Base-by-base conservation (phyloP, 2,888 invertebrate genomes). In the Clistopyga incitator region DNA sequence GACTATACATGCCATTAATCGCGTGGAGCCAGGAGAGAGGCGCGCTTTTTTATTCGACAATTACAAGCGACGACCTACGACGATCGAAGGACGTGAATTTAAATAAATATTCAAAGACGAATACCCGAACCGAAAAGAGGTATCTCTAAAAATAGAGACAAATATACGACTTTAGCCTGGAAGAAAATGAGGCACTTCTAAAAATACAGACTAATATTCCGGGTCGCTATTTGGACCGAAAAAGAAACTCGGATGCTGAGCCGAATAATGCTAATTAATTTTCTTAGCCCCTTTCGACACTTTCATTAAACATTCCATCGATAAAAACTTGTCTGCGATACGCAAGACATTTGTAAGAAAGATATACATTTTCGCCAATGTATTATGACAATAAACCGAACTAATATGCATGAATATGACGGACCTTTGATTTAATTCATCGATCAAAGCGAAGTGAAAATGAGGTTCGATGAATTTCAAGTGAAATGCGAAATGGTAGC, bases 1-100 rank as follows among this genome's bases (percentile, higher is more conserved):
- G 54, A 38, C 64, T 70, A 25, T 42, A 64, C 20, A 50, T 45
- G 67, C 70, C 56, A 79, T 76, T 71, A 79, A 83, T 79, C 61
- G 47, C 65, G 29, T 76, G 45, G 45, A 34, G 42, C 20, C 59
- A 76, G 56, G 68, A 75, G n/a, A 47, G 61, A 23, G 29, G 47
- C 11, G 61, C 25, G 45, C 10, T 74, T 74, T 59, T 61, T 56
- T 71, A 23, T 13, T n/a, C n/a, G n/a, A 38, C 34, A 23, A 54
- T 25, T 56, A 3, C 25, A 56, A 3, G 25, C 56, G 56, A 13
- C 3, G 29, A 29, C 4, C 3, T 4, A 29, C 29, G 4, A n/a
- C n/a, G 56, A 56, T 56, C 25, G 25, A 25, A 56, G 56, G 56
- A 25, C n/a, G n/a, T n/a, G n/a, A n/a, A n/a, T n/a, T n/a, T n/a